phyloP scores from a whole-genome alignment of 1,140 invertebrate genomes.

The Thaumatotibia leucotreta region DNA sequence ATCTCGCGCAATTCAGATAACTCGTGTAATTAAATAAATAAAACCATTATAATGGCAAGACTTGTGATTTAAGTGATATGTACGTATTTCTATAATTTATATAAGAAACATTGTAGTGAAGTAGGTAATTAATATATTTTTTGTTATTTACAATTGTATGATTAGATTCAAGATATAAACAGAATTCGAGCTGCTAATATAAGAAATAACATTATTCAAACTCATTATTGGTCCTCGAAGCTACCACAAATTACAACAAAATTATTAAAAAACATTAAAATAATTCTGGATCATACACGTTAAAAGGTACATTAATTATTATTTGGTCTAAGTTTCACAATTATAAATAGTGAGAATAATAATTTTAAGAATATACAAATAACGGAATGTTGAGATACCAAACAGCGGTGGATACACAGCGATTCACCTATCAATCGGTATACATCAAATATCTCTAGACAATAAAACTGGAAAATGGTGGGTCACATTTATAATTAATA shows the following conservation, averaged over 20 bases:
- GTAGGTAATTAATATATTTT: slow-evolving; percentile 63
- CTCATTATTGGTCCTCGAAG: slow-evolving; percentile 70
- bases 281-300: slow-evolving; percentile 59
- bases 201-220: slow-evolving; percentile 60
- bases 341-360: slow-evolving; percentile 72
- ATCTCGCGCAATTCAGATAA: slow-evolving; percentile 81
- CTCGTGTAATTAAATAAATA: slow-evolving; percentile 29
- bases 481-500: slow-evolving; percentile 64
- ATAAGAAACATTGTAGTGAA: slow-evolving; percentile 25
- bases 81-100: slow-evolving; percentile 7
- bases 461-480: slow-evolving; percentile 71
- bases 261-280: slow-evolving; percentile 52
- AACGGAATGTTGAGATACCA: slow-evolving; percentile 74
- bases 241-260: slow-evolving; percentile 64
- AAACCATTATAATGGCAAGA: slow-evolving; percentile 3
- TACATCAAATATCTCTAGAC: slow-evolving; percentile 66
- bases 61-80: slow-evolving; percentile 12
- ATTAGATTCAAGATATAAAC: slow-evolving; percentile 66
- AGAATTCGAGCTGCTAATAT: slow-evolving; percentile 62
- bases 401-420: slow-evolving; percentile 42
- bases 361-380: slow-evolving; percentile 59
- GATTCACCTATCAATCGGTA: slow-evolving; percentile 52
- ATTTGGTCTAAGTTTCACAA: slow-evolving; percentile 76
- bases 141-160: slow-evolving; percentile 73
- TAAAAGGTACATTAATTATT: slow-evolving; percentile 76